phyloP scores from a whole-genome alignment of 2,888 invertebrate species.

The Bembecia ichneumoniformis region DNA sequence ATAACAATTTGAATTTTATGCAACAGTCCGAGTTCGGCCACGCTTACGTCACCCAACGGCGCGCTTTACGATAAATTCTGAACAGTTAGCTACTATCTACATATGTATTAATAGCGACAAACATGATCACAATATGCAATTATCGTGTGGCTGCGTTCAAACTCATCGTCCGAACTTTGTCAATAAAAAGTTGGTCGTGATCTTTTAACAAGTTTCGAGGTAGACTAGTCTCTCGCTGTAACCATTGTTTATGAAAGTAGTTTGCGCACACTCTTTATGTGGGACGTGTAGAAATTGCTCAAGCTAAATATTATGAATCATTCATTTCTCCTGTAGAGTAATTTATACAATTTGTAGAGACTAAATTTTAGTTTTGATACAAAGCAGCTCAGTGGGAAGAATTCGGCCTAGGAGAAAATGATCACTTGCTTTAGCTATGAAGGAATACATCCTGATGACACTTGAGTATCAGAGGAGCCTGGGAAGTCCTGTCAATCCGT shows the following conservation, averaged over 20 bases:
- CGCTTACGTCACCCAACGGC: constrained; percentile 12
- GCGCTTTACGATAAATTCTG: constrained; percentile 4
- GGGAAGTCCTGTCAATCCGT: too few relatives aligned
- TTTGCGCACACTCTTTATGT: constrained; percentile 2
- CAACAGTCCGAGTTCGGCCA: constrained; percentile 11
- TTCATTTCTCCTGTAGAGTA: neutral
- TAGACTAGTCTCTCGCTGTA: constrained; percentile 1
- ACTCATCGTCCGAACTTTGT: neutral
- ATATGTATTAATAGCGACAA: neutral
- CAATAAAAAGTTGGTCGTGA: constrained; percentile 1
- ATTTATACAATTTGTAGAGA: neutral
- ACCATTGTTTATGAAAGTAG: constrained; percentile 6
- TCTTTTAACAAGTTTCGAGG: constrained; percentile 5
- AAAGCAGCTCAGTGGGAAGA: too few relatives aligned
- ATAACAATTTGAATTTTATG: constrained; percentile 26
- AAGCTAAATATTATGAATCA: neutral
- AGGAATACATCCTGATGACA: too few relatives aligned
- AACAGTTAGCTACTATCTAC: neutral
- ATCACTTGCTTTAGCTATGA: too few relatives aligned
- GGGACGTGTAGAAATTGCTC: constrained; percentile 4
- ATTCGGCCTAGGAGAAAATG: too few relatives aligned
- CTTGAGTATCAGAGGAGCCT: too few relatives aligned
- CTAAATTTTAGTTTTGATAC: too few relatives aligned
- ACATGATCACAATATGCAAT: neutral
- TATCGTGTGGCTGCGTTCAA: neutral